Evolutionary conservation across 2,797 vertebrate genomes (phyloP), one percentile per base, ranked within the genome.

Genomic region (Chaenodraco wilsoni): DNA sequence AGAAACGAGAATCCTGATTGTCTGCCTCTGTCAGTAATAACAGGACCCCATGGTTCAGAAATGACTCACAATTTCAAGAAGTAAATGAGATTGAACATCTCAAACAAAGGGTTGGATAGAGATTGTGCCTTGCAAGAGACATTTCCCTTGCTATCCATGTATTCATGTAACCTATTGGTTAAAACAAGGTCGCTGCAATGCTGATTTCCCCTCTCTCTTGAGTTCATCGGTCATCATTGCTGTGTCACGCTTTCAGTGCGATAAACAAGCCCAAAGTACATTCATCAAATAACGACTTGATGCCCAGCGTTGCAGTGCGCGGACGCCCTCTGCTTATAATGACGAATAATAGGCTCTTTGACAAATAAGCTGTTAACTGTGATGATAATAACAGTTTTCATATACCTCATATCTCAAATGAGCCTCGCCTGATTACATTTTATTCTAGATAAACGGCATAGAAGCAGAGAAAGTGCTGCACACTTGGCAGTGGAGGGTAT

Each of bases 221-320:
- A 86, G 65, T 82, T 85, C 87, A 93, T 92, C 84, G 61, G 85
- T 93, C 91, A 87, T 91, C 80, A 87, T 87, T 65, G 70, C 70
- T 37, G 63, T 51, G 61, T 76, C 48, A 6, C 75, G 61, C 84
- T 72, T 77, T 81, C 70, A 59, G 75, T 72, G 79, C 68, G 62
- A 90, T 91, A 89, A 89, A 90, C 81, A 77, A 64, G 78, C 72
- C 78, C 76, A 61, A 63, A 82, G 81, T 86, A 61, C 91, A 94
- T 94, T 91, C 70, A 91, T 94, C 91, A 94, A 88, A 72, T 73
- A 79, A 84, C 85, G 71, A 65, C 83, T 89, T 81, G 70, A 82
- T 87, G 79, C 55, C 72, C 67, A 60, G 66, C 61, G 79, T 74
- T 46, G 65, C 69, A 65, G 59, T 50, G 8, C 81, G 80, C 81